Evolutionary conservation across 2,888 invertebrate species (phyloP).

Genomic region (Aelia acuminata): DNA sequence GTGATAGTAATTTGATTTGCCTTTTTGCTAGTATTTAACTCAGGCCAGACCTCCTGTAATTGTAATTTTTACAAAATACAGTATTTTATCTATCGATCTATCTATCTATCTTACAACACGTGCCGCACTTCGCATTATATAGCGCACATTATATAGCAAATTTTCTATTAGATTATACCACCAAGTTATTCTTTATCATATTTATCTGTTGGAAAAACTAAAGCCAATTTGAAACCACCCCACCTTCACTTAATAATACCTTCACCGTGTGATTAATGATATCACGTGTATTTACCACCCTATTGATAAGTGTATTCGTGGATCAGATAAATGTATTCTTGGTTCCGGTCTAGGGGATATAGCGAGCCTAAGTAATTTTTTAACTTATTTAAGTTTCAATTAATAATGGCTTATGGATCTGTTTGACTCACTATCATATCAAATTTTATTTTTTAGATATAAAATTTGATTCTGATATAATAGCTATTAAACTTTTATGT

Average conservation of each 20-base stretch:
- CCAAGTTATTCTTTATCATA: neutral
- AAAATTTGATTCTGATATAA: too few species aligned
- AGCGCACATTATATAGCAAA: neutral
- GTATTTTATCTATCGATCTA: too few species aligned
- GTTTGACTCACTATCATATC: too few species aligned
- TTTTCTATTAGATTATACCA: neutral
- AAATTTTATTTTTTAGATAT: too few species aligned
- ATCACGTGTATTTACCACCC: conserved; percentile 16
- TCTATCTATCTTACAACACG: too few species aligned
- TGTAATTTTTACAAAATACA: too few species aligned
- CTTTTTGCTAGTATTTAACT: too few species aligned
- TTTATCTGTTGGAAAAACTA: neutral
- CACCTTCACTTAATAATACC: conserved; percentile 12
- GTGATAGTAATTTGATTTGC: too few species aligned
- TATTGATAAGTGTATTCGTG: conserved; percentile 34
- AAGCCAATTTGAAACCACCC: neutral
- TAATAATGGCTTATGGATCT: neutral
- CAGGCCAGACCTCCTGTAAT: too few species aligned
- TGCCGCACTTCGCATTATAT: too few species aligned
- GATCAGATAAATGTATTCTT: conserved; percentile 10
- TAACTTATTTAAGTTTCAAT: neutral
- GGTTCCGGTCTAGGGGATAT: neutral
- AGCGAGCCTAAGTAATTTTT: neutral
- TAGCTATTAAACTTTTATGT: too few species aligned
- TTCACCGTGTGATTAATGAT: conserved; percentile 8